Percentiles rank a stretch among this genome's conserved stretches.
These are phyloP conservation scores for Oxyscelio sp. DNA, from an alignment of 2,888 invertebrate species.

Conservation along the genomic window DNA sequence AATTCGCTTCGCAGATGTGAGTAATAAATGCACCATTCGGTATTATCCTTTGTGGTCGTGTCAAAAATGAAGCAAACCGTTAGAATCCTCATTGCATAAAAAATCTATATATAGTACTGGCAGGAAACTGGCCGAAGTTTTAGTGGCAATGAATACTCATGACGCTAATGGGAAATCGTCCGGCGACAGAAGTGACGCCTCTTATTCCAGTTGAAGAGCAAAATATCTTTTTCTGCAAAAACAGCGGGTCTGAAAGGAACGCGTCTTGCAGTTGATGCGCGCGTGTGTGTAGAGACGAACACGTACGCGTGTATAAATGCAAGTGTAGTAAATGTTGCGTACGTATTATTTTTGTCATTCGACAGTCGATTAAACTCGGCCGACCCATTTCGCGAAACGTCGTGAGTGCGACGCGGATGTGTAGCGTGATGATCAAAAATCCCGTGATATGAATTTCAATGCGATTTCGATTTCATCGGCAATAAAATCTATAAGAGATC, in stretches of 20 bases:
- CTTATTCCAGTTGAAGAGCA: conserved; percentile 38
- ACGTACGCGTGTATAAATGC: conserved; percentile 1
- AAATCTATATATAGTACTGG: conserved; percentile 8
- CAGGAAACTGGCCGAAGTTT: conserved; percentile 32
- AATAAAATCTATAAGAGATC: conserved; percentile 62
- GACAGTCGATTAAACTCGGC: conserved; percentile 71
- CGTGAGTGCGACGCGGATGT: conserved; percentile 23
- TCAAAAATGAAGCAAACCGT: conserved; percentile 32
- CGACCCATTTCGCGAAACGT: conserved; percentile 64
- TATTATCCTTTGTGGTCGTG: conserved; percentile 18
- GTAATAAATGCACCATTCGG: conserved; percentile 2
- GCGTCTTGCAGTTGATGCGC: background rate
- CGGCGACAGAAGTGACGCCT: conserved; percentile 46
- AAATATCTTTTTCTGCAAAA: conserved; percentile 40
- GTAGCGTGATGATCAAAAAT: conserved; percentile 42
- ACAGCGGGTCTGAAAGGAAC: background rate
- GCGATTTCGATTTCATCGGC: conserved; percentile 67
- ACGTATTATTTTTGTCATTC: conserved; percentile 64
- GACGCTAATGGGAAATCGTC: too few species aligned
- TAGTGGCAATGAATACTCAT: conserved; percentile 11
- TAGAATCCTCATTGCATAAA: conserved; percentile 32
- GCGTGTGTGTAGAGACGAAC: background rate
- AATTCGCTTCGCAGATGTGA: background rate
- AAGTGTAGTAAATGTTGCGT: conserved; percentile 25
- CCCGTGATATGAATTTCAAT: conserved; percentile 54